Base-by-base conservation (phyloP, 2,797 vertebrate genomes). In the Alosa sapidissima region DNA sequence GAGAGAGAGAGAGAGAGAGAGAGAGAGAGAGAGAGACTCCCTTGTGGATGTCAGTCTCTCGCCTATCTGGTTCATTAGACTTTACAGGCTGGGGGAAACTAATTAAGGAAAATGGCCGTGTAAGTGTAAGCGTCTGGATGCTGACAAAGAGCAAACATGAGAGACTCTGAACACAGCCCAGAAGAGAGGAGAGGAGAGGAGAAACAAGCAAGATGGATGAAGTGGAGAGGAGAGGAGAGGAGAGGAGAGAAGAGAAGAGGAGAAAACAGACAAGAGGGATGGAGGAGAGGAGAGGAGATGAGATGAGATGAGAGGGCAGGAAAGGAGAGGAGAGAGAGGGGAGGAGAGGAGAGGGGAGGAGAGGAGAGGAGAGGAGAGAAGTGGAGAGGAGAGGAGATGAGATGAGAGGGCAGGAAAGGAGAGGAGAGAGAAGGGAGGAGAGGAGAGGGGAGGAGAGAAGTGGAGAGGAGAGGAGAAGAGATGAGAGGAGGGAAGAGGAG, bases 61-160 rank as follows among this genome's bases (percentile, higher is more conserved):
- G 41, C 68, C 68, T 45, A 41, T 14, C 14, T 45, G 72, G 36
- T 47, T 47, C 72, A 78, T 78, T 78, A 78, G 36, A 19, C 72
- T 78, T 47, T 45, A 45, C 41, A 47, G 36, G 41, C 72, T 45
- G 6, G 41, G 41, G 72, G 72, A 47, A 78, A 47, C 72, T 47
- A 78, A 78, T 47, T 45, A 78, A 78, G 72, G 21, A 78, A 78
- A 78, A 47, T 78, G 72, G 14, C 5, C 19, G 41, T 78, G 41
- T 1, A 36, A 9, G 36, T 36, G 14, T 78, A 36, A 47, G 72
- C 19, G n/a, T 47, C 72, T 47, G 72, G 41, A n/a, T 16, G 41
- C 72, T 78, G 41, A 47, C 41, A 78, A 19, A 78, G 5, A 78
- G 24, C 36, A 78, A 36, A 19, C 14, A 78, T 47, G 36, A 47